Conservation (phyloP, 1,140 invertebrate species). For the Ceratitis capitata region DNA sequence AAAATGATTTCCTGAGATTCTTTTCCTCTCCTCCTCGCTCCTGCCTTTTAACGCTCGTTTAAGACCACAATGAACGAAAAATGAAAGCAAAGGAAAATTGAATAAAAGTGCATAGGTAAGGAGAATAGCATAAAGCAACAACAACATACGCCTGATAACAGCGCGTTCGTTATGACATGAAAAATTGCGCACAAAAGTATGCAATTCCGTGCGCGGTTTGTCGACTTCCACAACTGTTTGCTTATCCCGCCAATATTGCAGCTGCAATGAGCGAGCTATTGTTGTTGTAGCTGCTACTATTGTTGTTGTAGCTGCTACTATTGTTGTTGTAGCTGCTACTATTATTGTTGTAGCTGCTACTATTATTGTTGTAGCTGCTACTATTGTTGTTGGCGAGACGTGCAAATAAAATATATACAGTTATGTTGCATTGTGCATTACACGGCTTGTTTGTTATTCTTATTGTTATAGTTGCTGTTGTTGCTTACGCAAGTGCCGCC, state of each 20-base stretch:
- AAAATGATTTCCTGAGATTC: background rate
- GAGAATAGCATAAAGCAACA: background rate
- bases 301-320: no score
- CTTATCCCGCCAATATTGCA: background rate
- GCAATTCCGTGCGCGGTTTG: background rate
- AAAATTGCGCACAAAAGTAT: constrained; percentile 29
- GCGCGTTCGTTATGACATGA: background rate
- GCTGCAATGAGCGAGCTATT: background rate
- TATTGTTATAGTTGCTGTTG: no score
- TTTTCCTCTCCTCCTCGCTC: background rate
- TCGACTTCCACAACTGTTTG: background rate
- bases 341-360: background rate
- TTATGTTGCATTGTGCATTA: background rate
- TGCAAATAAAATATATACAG: background rate
- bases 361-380: no score
- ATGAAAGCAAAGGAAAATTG: background rate
- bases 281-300: background rate
- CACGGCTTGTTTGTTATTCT: no score
- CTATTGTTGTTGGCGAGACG: background rate
- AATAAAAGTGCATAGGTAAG: background rate
- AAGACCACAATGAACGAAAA: background rate
- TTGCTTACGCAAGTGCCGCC: constrained; percentile 15
- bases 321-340: background rate
- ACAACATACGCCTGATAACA: background rate
- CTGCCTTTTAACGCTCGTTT: background rate